Percentiles rank a stretch among this genome's conserved stretches.
These are phyloP conservation scores for Polypedilum vanderplanki DNA, from an alignment of 1,140 invertebrate species.

Conservation along the genomic window DNA sequence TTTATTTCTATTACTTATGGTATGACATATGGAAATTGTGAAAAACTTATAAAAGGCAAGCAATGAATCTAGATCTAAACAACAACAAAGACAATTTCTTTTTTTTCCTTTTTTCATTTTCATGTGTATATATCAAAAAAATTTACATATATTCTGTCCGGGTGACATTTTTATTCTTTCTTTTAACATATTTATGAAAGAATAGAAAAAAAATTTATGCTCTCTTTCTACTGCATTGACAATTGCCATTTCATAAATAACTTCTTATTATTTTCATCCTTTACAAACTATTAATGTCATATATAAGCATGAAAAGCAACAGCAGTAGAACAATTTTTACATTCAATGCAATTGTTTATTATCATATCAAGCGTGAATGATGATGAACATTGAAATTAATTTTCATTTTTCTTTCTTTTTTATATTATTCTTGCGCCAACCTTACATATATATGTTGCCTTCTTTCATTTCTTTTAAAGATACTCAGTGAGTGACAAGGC, in stretches of 20 bases:
- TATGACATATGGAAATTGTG: neutral
- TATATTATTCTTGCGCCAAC: too few relatives aligned
- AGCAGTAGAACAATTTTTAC: neutral
- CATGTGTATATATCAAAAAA: neutral
- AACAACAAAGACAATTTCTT: neutral
- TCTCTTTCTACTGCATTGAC: neutral
- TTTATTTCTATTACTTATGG: neutral
- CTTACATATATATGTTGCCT: too few relatives aligned
- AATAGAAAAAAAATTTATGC: slow-evolving; percentile 13
- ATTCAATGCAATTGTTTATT: slow-evolving; percentile 21
- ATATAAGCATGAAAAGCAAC: neutral
- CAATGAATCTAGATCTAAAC: neutral
- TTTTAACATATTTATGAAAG: slow-evolving; percentile 19
- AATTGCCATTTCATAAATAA: neutral
- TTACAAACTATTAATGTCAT: too few relatives aligned
- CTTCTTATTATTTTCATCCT: neutral
- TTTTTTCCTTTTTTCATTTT: neutral
- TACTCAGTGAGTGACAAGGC: too few relatives aligned
- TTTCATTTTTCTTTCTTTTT: neutral
- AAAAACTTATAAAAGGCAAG: slow-evolving; percentile 1
- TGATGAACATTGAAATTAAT: slow-evolving; percentile 25
- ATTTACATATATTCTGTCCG: neutral
- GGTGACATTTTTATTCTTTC: neutral
- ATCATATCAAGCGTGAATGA: slow-evolving; percentile 24
- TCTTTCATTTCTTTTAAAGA: too few relatives aligned